Evolutionary conservation across 2,888 invertebrate genomes (phyloP).

Genomic region (Anarsia innoxiella): DNA sequence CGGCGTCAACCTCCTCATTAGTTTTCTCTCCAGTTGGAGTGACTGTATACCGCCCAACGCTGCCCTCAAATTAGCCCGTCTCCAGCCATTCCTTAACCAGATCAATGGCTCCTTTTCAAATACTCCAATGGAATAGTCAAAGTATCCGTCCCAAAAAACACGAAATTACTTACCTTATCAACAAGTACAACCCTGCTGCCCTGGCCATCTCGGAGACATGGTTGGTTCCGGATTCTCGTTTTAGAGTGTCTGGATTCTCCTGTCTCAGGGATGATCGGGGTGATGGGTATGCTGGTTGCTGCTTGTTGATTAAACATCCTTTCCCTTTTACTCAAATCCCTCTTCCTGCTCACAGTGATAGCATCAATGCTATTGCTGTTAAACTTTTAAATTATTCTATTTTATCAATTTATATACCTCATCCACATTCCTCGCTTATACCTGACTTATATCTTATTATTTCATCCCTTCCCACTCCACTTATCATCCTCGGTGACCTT

Average conservation of each 20-base stretch:
- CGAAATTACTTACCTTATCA: constrained; percentile 9
- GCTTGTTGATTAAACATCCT: constrained; percentile 6
- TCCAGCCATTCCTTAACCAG: not conserved
- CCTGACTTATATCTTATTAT: constrained; percentile 8
- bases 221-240: constrained; percentile 8
- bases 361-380: constrained; percentile 14
- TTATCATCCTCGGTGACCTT: constrained; percentile 15
- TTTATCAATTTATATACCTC: constrained; percentile 15
- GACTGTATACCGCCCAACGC: not conserved
- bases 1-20: not conserved
- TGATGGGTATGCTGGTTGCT: constrained; percentile 20
- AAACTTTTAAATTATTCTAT: constrained; percentile 11
- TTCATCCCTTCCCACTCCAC: constrained; percentile 7
- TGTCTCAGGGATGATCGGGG: constrained; percentile 21
- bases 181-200: constrained; percentile 8
- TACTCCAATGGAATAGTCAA: constrained; percentile 17
- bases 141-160: constrained; percentile 16
- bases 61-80: not conserved
- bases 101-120: not conserved
- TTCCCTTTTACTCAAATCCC: constrained; percentile 8
- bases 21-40: not conserved
- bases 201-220: constrained; percentile 19
- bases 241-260: constrained; percentile 15
- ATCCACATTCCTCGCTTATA: constrained; percentile 10
- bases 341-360: constrained; percentile 1